Percentiles rank a stretch among this genome's conserved stretches.
phyloP scores from a whole-genome alignment of 2,888 invertebrate genomes.

The Drosophila cyrtoloma region DNA sequence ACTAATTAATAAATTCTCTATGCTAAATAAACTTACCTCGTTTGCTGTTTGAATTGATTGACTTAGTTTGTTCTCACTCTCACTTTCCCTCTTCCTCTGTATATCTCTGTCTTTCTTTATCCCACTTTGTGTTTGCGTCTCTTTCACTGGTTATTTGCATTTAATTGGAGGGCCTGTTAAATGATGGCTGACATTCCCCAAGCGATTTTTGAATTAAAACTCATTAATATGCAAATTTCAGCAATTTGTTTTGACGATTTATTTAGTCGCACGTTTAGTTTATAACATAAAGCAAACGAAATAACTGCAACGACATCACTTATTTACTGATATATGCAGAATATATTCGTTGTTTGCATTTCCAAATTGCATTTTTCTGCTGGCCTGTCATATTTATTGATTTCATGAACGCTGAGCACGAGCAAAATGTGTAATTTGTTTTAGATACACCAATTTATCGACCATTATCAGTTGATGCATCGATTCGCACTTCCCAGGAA shows the following conservation, averaged over 20 bases:
- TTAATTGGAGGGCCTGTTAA: constrained; percentile 18
- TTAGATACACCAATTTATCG: constrained; percentile 7
- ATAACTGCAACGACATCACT: constrained; percentile 24
- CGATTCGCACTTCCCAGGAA: neutral
- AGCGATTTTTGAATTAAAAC: constrained; percentile 43
- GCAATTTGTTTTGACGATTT: constrained; percentile 41
- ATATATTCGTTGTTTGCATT: constrained; percentile 20
- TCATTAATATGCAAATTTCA: constrained; percentile 57
- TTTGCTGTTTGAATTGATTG: constrained; percentile 64
- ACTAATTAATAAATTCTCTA: constrained; percentile 64
- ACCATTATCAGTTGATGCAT: constrained; percentile 2
- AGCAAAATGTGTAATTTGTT: constrained; percentile 14
- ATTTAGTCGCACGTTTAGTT: constrained; percentile 37
- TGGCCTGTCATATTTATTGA: constrained; percentile 35
- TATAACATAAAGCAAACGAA: constrained; percentile 17
- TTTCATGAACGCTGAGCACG: constrained; percentile 12
- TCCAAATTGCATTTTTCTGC: constrained; percentile 39
- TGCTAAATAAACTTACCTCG: constrained; percentile 66
- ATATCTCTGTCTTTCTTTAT: neutral
- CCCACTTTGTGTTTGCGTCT: neutral
- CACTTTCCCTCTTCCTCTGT: neutral
- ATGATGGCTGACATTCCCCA: constrained; percentile 27
- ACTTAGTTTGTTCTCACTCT: constrained; percentile 24
- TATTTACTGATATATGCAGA: constrained; percentile 24
- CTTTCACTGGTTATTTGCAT: constrained; percentile 8